Evolutionary conservation across 2,888 invertebrate genomes (phyloP).

Genomic region (Neoscelio sp.): DNA sequence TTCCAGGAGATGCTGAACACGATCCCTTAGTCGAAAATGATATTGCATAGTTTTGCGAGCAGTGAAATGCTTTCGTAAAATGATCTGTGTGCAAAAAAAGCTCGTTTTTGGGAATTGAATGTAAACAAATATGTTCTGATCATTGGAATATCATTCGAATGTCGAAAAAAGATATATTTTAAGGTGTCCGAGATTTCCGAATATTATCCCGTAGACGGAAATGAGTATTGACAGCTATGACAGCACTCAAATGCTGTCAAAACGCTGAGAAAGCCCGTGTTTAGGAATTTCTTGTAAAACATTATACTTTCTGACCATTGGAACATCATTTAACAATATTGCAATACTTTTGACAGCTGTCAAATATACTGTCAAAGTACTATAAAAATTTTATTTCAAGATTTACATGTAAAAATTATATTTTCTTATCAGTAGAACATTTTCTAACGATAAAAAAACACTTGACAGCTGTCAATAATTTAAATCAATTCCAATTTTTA

Average conservation of each 20-base stretch:
- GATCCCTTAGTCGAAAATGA: too few relatives aligned
- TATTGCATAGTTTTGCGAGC: neutral
- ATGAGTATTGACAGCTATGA: too few relatives aligned
- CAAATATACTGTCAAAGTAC: neutral
- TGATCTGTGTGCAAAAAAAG: neutral
- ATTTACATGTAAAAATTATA: neutral
- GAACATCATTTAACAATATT: neutral
- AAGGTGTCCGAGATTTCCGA: neutral
- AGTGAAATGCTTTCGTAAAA: neutral
- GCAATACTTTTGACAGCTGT: conserved; percentile 1
- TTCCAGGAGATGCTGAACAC: too few relatives aligned
- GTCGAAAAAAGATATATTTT: neutral
- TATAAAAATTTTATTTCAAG: neutral
- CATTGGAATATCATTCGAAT: neutral
- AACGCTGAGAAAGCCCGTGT: too few relatives aligned
- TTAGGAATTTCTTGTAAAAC: too few relatives aligned
- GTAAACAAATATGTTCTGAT: neutral
- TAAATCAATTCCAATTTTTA: too few relatives aligned
- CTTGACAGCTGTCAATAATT: neutral
- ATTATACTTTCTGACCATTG: neutral
- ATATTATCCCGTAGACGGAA: too few relatives aligned
- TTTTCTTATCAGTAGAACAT: neutral
- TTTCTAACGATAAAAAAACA: neutral
- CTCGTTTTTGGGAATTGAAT: neutral
- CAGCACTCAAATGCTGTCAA: too few relatives aligned